phyloP scores from a whole-genome alignment of 1,140 invertebrate genomes.

The Asobara japonica region DNA sequence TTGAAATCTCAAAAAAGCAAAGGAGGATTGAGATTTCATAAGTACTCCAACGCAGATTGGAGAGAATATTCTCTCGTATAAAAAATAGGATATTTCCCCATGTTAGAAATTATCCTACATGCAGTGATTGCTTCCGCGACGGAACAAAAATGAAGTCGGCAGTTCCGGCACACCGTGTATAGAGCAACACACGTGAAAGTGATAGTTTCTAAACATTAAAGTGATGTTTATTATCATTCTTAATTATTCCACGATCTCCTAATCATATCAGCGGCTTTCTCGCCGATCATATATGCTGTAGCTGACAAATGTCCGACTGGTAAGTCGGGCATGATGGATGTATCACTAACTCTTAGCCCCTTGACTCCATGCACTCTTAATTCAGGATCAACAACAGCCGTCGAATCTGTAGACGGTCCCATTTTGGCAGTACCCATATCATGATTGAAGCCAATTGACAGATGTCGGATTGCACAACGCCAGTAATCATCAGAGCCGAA shows the following conservation, averaged over 20 bases:
- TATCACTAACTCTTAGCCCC: constrained; percentile 78
- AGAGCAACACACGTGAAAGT: too few species aligned
- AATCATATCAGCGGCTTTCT: constrained; percentile 86
- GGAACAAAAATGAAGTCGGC: too few species aligned
- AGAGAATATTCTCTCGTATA: too few species aligned
- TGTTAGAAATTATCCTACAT: too few species aligned
- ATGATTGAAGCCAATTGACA: constrained; percentile 56
- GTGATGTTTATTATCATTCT: too few species aligned
- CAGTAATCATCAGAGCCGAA: constrained; percentile 59
- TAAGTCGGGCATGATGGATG: constrained; percentile 78
- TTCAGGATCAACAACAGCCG: constrained; percentile 61
- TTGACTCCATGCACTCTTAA: constrained; percentile 74
- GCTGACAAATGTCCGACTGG: constrained; percentile 79
- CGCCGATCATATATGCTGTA: constrained; percentile 84
- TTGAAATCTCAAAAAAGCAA: too few species aligned
- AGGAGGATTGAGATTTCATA: too few species aligned
- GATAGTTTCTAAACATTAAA: too few species aligned
- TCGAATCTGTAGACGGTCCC: constrained; percentile 57
- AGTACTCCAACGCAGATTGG: too few species aligned
- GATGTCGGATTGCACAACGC: constrained; percentile 49
- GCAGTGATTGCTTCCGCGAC: too few species aligned
- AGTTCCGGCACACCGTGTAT: too few species aligned
- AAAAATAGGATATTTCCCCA: too few species aligned
- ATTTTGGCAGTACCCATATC: constrained; percentile 67
- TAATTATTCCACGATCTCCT: constrained; percentile 57